Percentiles rank a stretch among this genome's conserved stretches.
phyloP scores from a whole-genome alignment of 2,888 invertebrate species.

The Galeruca laticollis region DNA sequence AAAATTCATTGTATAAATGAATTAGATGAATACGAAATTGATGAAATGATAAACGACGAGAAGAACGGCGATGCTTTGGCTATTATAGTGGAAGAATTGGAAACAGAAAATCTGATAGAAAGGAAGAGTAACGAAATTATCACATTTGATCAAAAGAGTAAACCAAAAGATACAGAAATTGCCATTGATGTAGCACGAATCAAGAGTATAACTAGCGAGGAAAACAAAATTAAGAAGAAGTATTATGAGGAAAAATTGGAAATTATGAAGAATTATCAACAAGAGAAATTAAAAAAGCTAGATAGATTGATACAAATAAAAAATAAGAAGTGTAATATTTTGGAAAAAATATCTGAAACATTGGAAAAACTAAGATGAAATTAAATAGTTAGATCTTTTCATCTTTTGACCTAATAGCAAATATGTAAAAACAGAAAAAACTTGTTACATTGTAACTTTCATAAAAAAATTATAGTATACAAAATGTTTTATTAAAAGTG shows the following conservation, averaged over 20 bases:
- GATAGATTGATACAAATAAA: slow-evolving; percentile 7
- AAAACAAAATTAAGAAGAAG: slow-evolving; percentile 20
- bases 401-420: background rate
- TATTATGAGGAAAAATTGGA: slow-evolving; percentile 18
- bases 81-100: slow-evolving; percentile 10
- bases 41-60: slow-evolving; percentile 6
- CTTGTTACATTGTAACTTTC: background rate
- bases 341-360: slow-evolving; percentile 11
- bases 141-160: background rate
- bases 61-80: slow-evolving; percentile 6
- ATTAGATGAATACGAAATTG: background rate
- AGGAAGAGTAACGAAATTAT: background rate
- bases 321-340: slow-evolving; percentile 7
- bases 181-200: slow-evolving; percentile 1
- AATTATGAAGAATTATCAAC: background rate
- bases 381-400: background rate
- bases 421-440: background rate
- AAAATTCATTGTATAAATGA: slow-evolving; percentile 16
- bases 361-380: slow-evolving; percentile 13
- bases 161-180: slow-evolving; percentile 4
- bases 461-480: background rate
- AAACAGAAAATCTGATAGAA: slow-evolving; percentile 5
- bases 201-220: slow-evolving; percentile 2
- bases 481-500: background rate
- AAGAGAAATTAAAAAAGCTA: background rate